Evolutionary conservation across 2,888 invertebrate species (phyloP).

Genomic region (Zootermopsis nevadensis): DNA sequence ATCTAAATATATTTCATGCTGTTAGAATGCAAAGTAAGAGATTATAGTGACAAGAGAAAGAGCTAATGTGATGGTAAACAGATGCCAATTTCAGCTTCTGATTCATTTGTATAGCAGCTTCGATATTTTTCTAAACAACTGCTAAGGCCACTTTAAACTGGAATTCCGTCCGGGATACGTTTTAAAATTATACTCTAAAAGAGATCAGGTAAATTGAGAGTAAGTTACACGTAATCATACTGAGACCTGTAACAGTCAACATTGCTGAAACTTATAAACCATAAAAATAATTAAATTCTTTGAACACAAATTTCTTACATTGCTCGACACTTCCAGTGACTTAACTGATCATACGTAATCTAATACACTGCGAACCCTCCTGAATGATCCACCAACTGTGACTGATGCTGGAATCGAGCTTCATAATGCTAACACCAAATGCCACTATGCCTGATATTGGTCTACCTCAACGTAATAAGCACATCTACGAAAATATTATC

Average conservation of each 20-base stretch:
- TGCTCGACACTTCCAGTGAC: too few species aligned
- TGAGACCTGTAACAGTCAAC: neutral
- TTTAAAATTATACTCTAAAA: neutral
- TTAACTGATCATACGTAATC: too few species aligned
- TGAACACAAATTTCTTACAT: too few species aligned
- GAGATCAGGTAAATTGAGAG: neutral
- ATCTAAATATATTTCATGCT: neutral
- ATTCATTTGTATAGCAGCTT: neutral
- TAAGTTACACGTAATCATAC: neutral
- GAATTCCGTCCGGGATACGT: neutral
- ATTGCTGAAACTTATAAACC: too few species aligned
- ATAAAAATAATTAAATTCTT: too few species aligned
- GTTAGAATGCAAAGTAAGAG: neutral
- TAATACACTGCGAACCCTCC: too few species aligned
- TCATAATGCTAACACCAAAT: too few species aligned
- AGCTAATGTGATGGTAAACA: neutral
- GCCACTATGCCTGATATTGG: too few species aligned
- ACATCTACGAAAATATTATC: too few species aligned
- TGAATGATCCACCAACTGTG: too few species aligned
- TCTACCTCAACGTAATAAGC: too few species aligned
- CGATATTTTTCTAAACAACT: neutral
- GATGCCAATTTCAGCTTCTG: neutral
- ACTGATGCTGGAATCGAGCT: too few species aligned
- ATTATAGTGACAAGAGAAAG: neutral
- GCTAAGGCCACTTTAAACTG: neutral